Evolutionary conservation across 30 jellyfish, hydroid and myxozoan genomes (phyloP).

Genomic region (Nemopilema nomurai): DNA sequence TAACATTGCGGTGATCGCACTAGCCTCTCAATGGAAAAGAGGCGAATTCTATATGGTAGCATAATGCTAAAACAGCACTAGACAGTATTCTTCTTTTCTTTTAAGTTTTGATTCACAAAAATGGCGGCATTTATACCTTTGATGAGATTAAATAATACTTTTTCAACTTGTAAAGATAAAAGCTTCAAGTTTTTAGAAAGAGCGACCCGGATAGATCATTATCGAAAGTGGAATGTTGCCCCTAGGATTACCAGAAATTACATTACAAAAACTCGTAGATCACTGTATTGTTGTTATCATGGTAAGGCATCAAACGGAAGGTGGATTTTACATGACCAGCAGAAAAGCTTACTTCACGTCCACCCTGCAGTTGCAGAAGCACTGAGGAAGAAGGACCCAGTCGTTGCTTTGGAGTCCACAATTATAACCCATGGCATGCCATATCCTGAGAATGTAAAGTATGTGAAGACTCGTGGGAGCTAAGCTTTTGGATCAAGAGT

Average conservation of each 20-base stretch:
- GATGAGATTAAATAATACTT: background rate
- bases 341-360: constrained; percentile 25
- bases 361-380: constrained; percentile 72
- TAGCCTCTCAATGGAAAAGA: background rate
- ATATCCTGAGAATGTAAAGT: constrained; percentile 81
- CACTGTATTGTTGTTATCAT: background rate
- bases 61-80: background rate
- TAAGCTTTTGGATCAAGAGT: background rate
- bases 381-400: constrained; percentile 69
- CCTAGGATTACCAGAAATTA: background rate
- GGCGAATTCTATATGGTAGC: background rate
- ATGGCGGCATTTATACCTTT: background rate
- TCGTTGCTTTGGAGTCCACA: constrained; percentile 94
- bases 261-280: background rate
- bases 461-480: constrained; percentile 7
- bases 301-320: background rate
- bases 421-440: constrained; percentile 99
- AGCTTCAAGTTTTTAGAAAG: background rate
- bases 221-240: background rate
- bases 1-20: background rate
- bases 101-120: no score
- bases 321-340: background rate
- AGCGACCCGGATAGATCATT: no score
- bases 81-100: no score
- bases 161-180: background rate